phyloP scores from a whole-genome alignment of 2,797 vertebrate genomes.

The Sebastes paucispinis region DNA sequence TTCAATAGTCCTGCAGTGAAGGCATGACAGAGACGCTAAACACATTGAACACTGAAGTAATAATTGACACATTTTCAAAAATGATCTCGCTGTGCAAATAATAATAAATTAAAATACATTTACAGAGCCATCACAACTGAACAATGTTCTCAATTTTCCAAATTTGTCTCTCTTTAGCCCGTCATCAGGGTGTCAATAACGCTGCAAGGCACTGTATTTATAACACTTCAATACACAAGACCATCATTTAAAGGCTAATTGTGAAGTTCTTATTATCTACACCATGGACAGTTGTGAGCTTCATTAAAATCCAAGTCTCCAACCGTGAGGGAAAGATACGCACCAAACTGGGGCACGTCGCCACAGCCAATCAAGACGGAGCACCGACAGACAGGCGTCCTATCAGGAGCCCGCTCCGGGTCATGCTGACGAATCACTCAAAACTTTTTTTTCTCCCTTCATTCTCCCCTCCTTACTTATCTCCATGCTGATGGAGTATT shows the following conservation, averaged over 20 bases:
- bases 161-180: slow-evolving; percentile 37
- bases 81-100: neutral
- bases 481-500: slow-evolving; percentile 71
- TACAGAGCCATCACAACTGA: neutral
- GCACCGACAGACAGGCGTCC: slow-evolving; percentile 43
- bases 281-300: slow-evolving; percentile 60
- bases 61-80: neutral
- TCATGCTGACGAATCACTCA: slow-evolving; percentile 72
- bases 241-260: slow-evolving; percentile 63
- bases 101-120: slow-evolving; percentile 32
- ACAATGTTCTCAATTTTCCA: slow-evolving; percentile 22
- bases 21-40: slow-evolving; percentile 13
- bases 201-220: slow-evolving; percentile 34
- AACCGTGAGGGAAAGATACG: slow-evolving; percentile 54
- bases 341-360: slow-evolving; percentile 67
- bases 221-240: slow-evolving; percentile 49
- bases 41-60: neutral
- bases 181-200: slow-evolving; percentile 42
- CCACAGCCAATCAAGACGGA: slow-evolving; percentile 56
- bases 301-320: slow-evolving; percentile 70
- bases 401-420: slow-evolving; percentile 53
- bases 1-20: neutral
- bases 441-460: slow-evolving; percentile 27
- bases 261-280: slow-evolving; percentile 66
- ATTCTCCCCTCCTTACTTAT: slow-evolving; percentile 56